Evolutionary conservation across 1,140 invertebrate species (phyloP).

Genomic region (Pseudachorutes palmiensis): DNA sequence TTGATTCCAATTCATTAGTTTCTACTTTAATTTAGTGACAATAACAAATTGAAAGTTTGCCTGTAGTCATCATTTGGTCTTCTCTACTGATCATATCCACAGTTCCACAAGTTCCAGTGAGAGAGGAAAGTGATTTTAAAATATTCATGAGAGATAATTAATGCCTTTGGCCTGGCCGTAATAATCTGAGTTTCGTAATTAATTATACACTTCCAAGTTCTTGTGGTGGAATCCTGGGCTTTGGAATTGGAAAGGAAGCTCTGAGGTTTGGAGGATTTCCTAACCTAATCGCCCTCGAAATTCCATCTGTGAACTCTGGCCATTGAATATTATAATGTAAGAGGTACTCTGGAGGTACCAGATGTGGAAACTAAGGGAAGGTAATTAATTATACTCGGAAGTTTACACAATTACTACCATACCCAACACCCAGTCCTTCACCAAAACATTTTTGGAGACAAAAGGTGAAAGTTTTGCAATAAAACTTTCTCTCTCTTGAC

Average conservation of each 20-base stretch:
- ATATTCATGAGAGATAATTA: no score
- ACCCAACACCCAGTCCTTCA: no score
- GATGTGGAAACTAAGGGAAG: not conserved
- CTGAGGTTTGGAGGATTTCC: not conserved
- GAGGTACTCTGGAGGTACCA: no score
- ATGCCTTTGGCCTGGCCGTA: no score
- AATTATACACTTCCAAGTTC: not conserved
- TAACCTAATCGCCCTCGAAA: not conserved
- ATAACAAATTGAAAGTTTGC: no score
- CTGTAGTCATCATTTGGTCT: no score
- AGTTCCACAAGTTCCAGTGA: no score
- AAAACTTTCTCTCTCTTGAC: not conserved
- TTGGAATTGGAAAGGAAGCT: not conserved
- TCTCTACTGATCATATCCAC: no score
- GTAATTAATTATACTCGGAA: not conserved
- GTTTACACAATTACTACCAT: not conserved
- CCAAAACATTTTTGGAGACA: not conserved
- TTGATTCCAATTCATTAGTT: no score
- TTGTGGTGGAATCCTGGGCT: not conserved
- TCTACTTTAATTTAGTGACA: no score
- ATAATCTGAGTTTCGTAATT: not conserved
- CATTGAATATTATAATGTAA: no score
- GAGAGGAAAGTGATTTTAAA: no score
- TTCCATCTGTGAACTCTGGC: not conserved
- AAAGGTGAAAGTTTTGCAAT: conserved; percentile 3